Evolutionary conservation across 1,140 invertebrate genomes (phyloP), one percentile per base, ranked within the genome.

Genomic region (Diorhabda carinulata): DNA sequence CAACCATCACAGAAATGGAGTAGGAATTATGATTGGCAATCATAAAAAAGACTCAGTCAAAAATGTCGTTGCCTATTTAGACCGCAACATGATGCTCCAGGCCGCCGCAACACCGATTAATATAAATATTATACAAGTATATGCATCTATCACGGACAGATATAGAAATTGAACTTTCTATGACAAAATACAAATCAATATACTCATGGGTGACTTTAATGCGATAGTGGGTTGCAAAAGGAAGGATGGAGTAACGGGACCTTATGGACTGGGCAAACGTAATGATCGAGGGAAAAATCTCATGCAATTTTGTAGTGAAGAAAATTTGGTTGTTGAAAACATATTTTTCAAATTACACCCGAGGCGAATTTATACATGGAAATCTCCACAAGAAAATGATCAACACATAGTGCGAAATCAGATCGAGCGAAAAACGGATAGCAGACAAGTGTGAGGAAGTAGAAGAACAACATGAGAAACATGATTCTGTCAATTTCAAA

Each of bases 331-430:
- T 5, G 71, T 79, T 52, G 69, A 62, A 43, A 81, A 81, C 58
- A 79, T 77, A 4, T 76, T 67, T 45, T 80, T 77, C 65, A 72
- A 80, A 63, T 52, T 78, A 62, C 79, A 73, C 25, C 70, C 71
- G 9, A 66, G 78, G 61, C 67, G 76, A 52, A 58, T 81, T 43
- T 81, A 79, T 58, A 81, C 80, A 7, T 81, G 78, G 77, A 81
- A 74, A 47, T 79, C 76, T 41, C 79, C 80, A 47, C 41, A 45
- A 10, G 74, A 81, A 67, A 73, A 41, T 7, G 45, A 70, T n/a
- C 40, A 75, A 3, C 65, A 76, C n/a, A 77, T 78, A 6, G 66
- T 78, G 5, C 61, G 77, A 61, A 81, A 80, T 70, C 77, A 81
- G 67, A 25, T 25, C 25, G 25, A 25, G 25, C 25, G 25, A 25